Conservation (phyloP, 2,113 vertebrate genomes). For the Ophiodon elongatus region DNA sequence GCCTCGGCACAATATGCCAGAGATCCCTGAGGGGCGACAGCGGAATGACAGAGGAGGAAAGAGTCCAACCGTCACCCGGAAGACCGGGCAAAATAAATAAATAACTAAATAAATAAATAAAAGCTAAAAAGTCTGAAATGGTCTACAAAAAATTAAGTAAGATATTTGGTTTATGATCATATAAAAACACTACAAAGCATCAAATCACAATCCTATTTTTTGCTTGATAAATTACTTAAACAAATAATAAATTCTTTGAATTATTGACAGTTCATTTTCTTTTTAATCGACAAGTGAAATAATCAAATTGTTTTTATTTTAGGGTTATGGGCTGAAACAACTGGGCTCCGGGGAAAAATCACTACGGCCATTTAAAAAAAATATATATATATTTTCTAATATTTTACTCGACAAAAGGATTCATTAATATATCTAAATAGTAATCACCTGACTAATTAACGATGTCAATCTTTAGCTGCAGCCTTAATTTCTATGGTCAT, state of each 20-base stretch:
- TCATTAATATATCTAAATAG: neutral
- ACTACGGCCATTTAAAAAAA: neutral
- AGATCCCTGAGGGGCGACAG: conserved; percentile 50
- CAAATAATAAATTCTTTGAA: neutral
- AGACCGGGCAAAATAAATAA: too few species aligned
- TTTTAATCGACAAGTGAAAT: neutral
- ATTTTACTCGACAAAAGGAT: neutral
- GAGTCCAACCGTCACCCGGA: neutral
- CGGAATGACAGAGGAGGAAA: conserved; percentile 35
- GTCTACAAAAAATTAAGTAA: neutral
- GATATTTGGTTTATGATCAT: neutral
- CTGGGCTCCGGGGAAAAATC: neutral
- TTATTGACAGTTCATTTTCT: neutral
- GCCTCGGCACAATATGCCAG: conserved; percentile 65
- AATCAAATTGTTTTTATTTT: neutral
- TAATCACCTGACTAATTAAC: neutral
- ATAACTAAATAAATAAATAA: too few species aligned
- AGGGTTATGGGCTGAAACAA: too few species aligned
- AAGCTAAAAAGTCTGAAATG: neutral
- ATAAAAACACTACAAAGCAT: neutral
- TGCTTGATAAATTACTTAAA: neutral
- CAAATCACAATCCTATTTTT: neutral
- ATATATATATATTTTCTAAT: neutral
- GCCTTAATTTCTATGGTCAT: too few species aligned
- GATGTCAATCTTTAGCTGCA: too few species aligned